These are phyloP conservation scores for Heliocidaris erythrogramma DNA, from an alignment of 35 echinoderm and acorn worm species.

Conservation along the genomic window DNA sequence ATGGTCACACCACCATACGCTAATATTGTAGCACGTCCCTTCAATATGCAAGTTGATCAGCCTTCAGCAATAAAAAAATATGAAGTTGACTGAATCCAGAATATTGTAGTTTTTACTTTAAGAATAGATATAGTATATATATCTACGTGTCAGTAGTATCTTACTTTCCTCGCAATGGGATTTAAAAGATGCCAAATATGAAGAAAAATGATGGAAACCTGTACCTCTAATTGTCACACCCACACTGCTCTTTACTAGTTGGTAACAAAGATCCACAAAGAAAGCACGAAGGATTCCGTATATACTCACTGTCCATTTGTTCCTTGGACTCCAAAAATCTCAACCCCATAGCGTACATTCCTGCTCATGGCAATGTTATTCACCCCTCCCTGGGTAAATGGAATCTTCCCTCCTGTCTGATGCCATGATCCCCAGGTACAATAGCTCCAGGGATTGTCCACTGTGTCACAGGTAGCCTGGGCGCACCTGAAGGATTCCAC, in stretches of 20 bases:
- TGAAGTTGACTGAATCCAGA: too few species aligned
- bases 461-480: conserved; percentile 69
- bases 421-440: conserved; percentile 78
- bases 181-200: neutral
- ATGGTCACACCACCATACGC: too few species aligned
- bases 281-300: neutral
- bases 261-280: neutral
- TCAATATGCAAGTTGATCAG: too few species aligned
- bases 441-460: conserved; percentile 72
- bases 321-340: neutral
- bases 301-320: neutral
- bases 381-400: neutral
- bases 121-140: too few species aligned
- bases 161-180: neutral
- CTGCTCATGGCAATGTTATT: conserved; percentile 21
- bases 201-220: neutral
- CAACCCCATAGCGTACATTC: conserved; percentile 14
- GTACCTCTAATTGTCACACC: neutral
- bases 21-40: too few species aligned
- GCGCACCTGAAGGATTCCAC: neutral
- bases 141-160: too few species aligned
- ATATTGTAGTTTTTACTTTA: too few species aligned
- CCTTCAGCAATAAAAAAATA: too few species aligned
- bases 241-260: neutral
- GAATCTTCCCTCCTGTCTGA: conserved; percentile 20